These are phyloP conservation scores for human (Homo sapiens) DNA, from an alignment of 2,113 vertebrate species.

Conservation along the genomic window DNA sequence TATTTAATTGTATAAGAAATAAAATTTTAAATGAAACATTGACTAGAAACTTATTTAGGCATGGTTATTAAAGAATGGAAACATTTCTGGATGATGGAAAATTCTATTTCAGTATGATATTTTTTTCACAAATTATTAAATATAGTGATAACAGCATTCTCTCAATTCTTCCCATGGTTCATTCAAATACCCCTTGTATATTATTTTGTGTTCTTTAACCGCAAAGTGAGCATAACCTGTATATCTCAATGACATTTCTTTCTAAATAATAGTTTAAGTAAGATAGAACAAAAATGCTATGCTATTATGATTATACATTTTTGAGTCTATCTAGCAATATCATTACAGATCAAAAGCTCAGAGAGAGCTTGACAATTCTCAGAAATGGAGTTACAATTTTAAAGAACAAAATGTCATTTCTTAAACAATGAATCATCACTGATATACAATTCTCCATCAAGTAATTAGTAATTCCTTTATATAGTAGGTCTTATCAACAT, in stretches of 20 bases:
- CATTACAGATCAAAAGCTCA: conserved; percentile 24
- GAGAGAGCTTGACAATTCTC: neutral
- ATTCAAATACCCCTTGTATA: neutral
- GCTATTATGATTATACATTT: neutral
- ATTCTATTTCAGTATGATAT: neutral
- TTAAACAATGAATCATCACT: conserved; percentile 59
- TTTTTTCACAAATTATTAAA: neutral
- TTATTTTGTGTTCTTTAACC: neutral
- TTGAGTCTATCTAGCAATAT: neutral
- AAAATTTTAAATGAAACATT: neutral
- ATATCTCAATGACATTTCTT: neutral
- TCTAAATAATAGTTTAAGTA: neutral
- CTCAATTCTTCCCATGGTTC: neutral
- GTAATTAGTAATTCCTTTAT: conserved; percentile 46
- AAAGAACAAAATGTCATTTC: conserved; percentile 53
- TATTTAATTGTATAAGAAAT: neutral
- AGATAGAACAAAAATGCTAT: neutral
- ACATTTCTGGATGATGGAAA: neutral
- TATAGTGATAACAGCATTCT: neutral
- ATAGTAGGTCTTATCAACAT: conserved; percentile 1
- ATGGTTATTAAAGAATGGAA: neutral
- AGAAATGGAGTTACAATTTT: conserved; percentile 35
- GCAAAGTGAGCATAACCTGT: neutral
- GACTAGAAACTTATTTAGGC: neutral
- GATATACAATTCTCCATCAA: conserved; percentile 48